These are phyloP conservation scores for Globodera rostochiensis DNA, from an alignment of 1,140 invertebrate genomes.

Conservation along the genomic window DNA sequence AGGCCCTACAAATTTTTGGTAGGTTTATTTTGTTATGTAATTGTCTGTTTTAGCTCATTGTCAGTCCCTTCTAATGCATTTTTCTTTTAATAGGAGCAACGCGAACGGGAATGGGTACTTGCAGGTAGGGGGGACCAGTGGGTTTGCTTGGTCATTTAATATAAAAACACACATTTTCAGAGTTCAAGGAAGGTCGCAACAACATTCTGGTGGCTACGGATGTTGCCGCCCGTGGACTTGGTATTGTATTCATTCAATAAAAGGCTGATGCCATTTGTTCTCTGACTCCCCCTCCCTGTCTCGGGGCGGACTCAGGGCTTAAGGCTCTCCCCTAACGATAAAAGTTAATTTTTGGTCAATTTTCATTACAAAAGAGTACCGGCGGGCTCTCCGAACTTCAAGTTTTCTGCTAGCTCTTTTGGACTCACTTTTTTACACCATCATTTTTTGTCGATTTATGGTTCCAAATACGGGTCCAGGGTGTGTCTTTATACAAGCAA, in stretches of 20 bases:
- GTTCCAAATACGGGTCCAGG: no score
- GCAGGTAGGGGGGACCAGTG: constrained; percentile 74
- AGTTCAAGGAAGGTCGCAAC: constrained; percentile 84
- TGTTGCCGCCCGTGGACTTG: constrained; percentile 95
- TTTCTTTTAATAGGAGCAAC: constrained; percentile 62
- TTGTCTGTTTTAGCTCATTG: no score
- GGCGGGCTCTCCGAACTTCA: not conserved
- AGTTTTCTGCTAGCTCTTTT: not conserved
- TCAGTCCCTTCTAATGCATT: constrained; percentile 79
- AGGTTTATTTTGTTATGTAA: no score
- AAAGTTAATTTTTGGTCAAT: no score
- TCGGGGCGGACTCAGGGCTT: no score
- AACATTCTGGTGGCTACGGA: constrained; percentile 90
- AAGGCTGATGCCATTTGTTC: not conserved
- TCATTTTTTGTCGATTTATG: no score
- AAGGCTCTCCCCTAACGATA: no score
- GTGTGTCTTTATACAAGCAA: no score
- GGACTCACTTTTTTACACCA: no score
- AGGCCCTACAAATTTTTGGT: no score
- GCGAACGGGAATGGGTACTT: constrained; percentile 70
- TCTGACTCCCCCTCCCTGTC: not conserved
- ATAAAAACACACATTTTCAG: constrained; percentile 87
- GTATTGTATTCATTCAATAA: constrained; percentile 68
- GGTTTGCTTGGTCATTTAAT: constrained; percentile 96
- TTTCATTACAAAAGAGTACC: no score